Evolutionary conservation across 2,888 invertebrate species (phyloP).

Genomic region (Zaprionus obscuricornis): DNA sequence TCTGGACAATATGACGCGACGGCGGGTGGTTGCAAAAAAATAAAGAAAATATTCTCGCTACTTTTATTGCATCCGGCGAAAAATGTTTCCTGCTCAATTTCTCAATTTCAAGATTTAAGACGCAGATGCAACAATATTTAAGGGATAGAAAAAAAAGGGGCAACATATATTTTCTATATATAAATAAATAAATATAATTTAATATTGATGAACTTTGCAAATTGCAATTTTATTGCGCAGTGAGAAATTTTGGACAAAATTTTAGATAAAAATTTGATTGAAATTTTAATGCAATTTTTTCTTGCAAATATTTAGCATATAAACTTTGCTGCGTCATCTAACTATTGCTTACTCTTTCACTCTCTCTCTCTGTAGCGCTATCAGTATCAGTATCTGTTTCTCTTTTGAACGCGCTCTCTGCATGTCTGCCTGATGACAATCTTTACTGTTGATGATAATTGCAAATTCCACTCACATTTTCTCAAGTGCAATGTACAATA

Average conservation of each 20-base stretch:
- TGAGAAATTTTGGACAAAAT: no score
- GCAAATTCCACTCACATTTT: constrained; percentile 61
- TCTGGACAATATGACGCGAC: constrained; percentile 25
- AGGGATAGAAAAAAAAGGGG: constrained; percentile 7
- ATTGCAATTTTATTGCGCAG: no score
- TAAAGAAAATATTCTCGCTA: no score
- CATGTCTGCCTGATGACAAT: constrained; percentile 29
- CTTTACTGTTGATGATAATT: constrained; percentile 37
- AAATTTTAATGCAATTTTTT: no score
- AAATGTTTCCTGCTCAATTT: constrained; percentile 7
- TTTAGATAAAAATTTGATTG: neutral
- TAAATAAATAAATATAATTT: neutral
- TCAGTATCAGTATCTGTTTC: neutral
- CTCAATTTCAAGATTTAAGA: constrained; percentile 10
- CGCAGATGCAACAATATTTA: constrained; percentile 21
- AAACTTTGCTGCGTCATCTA: neutral
- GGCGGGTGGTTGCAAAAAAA: constrained; percentile 65
- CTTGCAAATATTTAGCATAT: no score
- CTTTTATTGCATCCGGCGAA: constrained; percentile 57
- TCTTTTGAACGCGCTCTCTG: constrained; percentile 3
- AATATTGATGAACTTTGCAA: no score
- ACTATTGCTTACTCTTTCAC: neutral
- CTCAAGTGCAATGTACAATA: constrained; percentile 57
- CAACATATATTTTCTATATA: neutral
- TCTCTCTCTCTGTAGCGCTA: constrained; percentile 2